phyloP scores from a whole-genome alignment of 1,140 invertebrate genomes.

The Zaprionus nigranus region DNA sequence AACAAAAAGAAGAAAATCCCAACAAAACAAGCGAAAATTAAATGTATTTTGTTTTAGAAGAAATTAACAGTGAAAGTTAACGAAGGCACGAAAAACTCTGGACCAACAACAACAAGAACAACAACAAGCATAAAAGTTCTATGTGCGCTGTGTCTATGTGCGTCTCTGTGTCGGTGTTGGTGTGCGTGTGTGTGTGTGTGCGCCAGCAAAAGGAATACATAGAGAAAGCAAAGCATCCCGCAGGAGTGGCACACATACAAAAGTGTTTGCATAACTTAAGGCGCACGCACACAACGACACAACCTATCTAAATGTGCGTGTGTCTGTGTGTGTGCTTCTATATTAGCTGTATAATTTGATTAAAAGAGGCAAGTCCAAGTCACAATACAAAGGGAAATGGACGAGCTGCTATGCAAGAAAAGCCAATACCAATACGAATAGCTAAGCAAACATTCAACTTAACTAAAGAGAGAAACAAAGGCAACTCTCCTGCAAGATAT shows the following conservation, averaged over 20 bases:
- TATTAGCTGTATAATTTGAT: constrained; percentile 58
- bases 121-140: constrained; percentile 52
- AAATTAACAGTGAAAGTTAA: constrained; percentile 41
- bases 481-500: background rate
- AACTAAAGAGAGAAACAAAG: background rate
- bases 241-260: constrained; percentile 72
- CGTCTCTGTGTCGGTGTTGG: constrained; percentile 10
- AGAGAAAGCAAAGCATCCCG: constrained; percentile 78
- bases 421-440: constrained; percentile 26
- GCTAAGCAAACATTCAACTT: background rate
- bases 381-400: constrained; percentile 7
- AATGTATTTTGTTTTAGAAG: constrained; percentile 1
- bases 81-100: constrained; percentile 17
- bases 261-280: constrained; percentile 78
- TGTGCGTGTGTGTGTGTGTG: constrained; percentile 33
- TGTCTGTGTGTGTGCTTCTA: background rate
- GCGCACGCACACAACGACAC: constrained; percentile 28
- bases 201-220: constrained; percentile 59
- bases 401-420: no score
- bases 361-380: constrained; percentile 48
- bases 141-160: constrained; percentile 8
- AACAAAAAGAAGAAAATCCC: background rate
- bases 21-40: constrained; percentile 25
- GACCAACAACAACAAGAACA: background rate
- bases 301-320: background rate